Evolutionary conservation across 2,888 invertebrate genomes (phyloP).

Genomic region (Platycheirus rosarum): DNA sequence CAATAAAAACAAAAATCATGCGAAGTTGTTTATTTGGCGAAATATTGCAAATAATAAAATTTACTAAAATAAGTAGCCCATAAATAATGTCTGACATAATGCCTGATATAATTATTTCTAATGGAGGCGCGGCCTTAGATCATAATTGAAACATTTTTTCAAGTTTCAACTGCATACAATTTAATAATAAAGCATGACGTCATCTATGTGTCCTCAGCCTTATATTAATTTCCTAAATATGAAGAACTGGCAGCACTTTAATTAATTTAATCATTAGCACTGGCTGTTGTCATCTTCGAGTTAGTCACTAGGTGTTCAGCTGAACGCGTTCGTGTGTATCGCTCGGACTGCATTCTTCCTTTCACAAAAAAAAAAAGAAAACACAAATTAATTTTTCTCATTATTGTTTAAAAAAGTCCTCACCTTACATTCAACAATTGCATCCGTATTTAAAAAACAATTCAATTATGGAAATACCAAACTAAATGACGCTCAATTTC

Average conservation of each 20-base stretch:
- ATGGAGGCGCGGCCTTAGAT: too few species aligned
- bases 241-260: constrained; percentile 45
- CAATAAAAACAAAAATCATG: too few species aligned
- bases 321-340: constrained; percentile 65
- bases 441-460: constrained; percentile 43
- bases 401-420: constrained; percentile 68
- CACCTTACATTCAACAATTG: constrained; percentile 54
- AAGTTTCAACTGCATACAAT: too few species aligned
- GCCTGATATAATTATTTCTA: too few species aligned
- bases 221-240: not conserved
- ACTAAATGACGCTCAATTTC: constrained; percentile 43
- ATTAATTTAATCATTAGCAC: not conserved
- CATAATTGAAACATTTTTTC: too few species aligned
- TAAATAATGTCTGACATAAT: too few species aligned
- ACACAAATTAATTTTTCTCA: constrained; percentile 73
- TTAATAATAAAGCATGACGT: too few species aligned
- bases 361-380: constrained; percentile 72
- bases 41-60: too few species aligned
- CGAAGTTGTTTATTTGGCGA: too few species aligned
- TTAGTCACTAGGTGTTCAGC: constrained; percentile 60
- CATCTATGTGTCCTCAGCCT: not conserved
- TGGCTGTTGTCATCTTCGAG: constrained; percentile 47
- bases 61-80: too few species aligned
- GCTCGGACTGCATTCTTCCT: constrained; percentile 70
- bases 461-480: constrained; percentile 51